These are phyloP conservation scores for Laticauda laticaudata DNA, from an alignment of 2,113 vertebrate species.

Conservation along the genomic window DNA sequence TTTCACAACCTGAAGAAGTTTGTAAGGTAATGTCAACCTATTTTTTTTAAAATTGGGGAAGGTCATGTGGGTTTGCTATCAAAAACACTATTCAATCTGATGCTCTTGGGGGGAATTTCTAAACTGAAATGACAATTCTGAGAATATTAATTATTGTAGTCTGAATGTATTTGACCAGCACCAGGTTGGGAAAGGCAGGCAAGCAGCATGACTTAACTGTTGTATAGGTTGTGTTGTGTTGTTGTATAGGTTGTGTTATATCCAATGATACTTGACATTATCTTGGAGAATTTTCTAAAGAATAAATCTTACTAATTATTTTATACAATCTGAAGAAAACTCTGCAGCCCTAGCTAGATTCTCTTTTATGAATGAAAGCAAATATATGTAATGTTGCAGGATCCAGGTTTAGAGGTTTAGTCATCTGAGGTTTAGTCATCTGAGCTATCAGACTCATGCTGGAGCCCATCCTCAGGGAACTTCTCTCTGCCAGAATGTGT, in stretches of 20 bases:
- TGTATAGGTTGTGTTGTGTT: background rate
- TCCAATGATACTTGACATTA: background rate
- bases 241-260: background rate
- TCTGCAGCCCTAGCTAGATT: background rate
- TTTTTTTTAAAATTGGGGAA: background rate
- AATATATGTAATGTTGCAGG: background rate
- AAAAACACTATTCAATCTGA: background rate
- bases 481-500: background rate
- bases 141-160: background rate
- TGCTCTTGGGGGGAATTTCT: background rate
- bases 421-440: background rate
- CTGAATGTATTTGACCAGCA: background rate
- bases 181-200: background rate
- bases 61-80: background rate
- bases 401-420: background rate
- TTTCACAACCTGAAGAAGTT: slow-evolving; percentile 77
- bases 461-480: background rate
- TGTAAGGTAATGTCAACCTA: slow-evolving; percentile 75
- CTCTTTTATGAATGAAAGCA: background rate
- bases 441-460: background rate
- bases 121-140: background rate
- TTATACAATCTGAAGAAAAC: background rate
- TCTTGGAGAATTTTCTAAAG: background rate
- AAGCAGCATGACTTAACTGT: background rate
- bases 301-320: background rate